These are phyloP conservation scores for Aelia acuminata DNA, from an alignment of 2,888 invertebrate species.

Conservation along the genomic window DNA sequence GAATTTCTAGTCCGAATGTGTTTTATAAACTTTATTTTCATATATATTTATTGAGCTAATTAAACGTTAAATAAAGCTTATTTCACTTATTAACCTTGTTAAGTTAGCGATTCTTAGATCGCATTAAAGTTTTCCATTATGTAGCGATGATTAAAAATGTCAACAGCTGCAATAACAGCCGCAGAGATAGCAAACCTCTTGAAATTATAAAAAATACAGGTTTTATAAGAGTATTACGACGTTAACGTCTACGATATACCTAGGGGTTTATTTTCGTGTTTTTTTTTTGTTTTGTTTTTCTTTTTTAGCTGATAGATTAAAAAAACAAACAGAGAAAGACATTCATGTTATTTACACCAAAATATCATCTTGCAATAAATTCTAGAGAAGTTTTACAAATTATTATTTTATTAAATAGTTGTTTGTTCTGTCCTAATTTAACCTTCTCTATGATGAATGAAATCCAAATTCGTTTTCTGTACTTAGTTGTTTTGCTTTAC, in stretches of 20 bases:
- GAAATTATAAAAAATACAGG: neutral
- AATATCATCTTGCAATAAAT: neutral
- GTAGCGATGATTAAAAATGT: neutral
- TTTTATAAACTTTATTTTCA: too few species aligned
- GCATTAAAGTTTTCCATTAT: neutral
- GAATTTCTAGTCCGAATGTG: too few species aligned
- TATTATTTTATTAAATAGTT: neutral
- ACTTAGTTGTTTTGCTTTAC: too few species aligned
- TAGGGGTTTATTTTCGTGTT: too few species aligned
- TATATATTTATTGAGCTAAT: too few species aligned
- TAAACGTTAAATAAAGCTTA: neutral
- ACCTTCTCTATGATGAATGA: too few species aligned
- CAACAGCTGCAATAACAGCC: neutral
- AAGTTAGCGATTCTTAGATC: neutral
- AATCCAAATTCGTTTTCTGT: too few species aligned
- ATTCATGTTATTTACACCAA: neutral
- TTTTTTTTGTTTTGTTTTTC: too few species aligned
- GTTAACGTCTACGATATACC: too few species aligned
- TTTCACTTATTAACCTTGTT: neutral
- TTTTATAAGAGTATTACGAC: neutral
- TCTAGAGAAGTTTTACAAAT: neutral
- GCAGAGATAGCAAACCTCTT: neutral
- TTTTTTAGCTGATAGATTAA: too few species aligned
- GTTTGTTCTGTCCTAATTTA: too few species aligned
- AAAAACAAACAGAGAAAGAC: too few species aligned